A percentile compares a stretch with the other conserved stretches of the same genome.
phyloP scores from a whole-genome alignment of 2,888 invertebrate genomes.

The Chorisops tibialis region DNA sequence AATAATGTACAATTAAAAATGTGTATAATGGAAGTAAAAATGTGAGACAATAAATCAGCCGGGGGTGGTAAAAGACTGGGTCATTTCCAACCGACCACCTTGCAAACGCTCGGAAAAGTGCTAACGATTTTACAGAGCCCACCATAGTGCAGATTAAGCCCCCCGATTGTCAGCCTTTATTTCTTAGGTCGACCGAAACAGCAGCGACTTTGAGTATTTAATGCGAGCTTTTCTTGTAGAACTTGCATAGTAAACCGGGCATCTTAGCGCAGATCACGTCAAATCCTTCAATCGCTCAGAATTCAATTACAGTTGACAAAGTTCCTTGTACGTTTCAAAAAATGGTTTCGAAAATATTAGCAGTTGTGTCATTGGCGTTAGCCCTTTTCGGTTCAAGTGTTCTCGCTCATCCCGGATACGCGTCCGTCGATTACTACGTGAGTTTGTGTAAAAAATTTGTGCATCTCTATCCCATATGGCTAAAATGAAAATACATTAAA shows the following conservation, averaged over 20 bases:
- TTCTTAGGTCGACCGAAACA: background rate
- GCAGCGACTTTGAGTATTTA: conserved; percentile 43
- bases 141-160: conserved; percentile 6
- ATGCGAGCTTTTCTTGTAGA: conserved; percentile 49
- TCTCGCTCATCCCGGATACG: conserved; percentile 52
- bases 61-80: conserved; percentile 12
- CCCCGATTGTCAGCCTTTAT: background rate
- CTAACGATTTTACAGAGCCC: conserved; percentile 21
- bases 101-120: conserved; percentile 9
- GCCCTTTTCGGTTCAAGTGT: conserved; percentile 44
- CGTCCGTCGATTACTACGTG: conserved; percentile 61
- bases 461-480: background rate
- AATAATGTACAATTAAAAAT: conserved; percentile 1
- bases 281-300: conserved; percentile 43
- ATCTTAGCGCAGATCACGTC: conserved; percentile 46
- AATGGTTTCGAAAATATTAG: conserved; percentile 30
- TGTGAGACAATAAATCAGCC: conserved; percentile 1
- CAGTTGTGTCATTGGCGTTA: conserved; percentile 39
- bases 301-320: conserved; percentile 41
- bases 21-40: background rate
- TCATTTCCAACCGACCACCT: background rate
- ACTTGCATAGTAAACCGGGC: conserved; percentile 52
- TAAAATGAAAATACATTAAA: background rate
- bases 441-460: conserved; percentile 44
- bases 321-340: conserved; percentile 8